A percentile compares a stretch with the other conserved stretches of the same genome.
Evolutionary conservation across 2,113 vertebrate genomes (phyloP).

Genomic region (Jaculus jaculus): DNA sequence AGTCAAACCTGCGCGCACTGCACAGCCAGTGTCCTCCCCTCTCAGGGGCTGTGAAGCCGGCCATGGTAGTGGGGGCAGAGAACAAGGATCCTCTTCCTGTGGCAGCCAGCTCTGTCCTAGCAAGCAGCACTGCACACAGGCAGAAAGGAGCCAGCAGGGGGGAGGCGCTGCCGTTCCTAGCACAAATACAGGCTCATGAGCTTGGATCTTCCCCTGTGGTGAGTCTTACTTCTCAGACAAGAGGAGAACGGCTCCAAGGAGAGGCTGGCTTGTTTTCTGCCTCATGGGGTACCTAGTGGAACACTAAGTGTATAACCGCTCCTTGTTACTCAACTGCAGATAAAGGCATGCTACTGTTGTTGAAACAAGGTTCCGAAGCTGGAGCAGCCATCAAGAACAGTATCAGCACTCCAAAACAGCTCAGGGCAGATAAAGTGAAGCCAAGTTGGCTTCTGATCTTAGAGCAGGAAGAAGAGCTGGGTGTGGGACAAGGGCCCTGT

Average conservation of each 20-base stretch:
- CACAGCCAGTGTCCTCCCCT: not conserved
- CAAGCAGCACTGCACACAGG: fast-evolving
- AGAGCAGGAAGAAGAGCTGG: not conserved
- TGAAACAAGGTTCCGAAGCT: not conserved
- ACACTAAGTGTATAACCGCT: fast-evolving
- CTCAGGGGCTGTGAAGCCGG: not conserved
- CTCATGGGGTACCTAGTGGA: not conserved
- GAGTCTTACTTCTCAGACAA: not conserved
- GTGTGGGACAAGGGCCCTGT: too few relatives aligned
- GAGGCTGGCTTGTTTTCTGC: fast-evolving
- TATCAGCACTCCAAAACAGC: not conserved
- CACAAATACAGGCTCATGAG: fast-evolving
- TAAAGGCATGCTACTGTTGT: not conserved
- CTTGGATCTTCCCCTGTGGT: fast-evolving
- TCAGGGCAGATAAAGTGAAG: not conserved
- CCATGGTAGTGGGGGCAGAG: not conserved
- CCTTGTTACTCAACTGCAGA: fast-evolving
- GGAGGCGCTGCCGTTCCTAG: fast-evolving
- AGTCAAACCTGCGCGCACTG: fast-evolving
- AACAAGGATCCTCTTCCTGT: not conserved
- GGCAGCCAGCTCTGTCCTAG: not conserved
- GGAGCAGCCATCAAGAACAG: too few relatives aligned
- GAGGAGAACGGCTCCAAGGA: not conserved
- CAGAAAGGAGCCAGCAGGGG: not conserved
- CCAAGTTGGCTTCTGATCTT: fast-evolving